A percentile compares a stretch with the other conserved stretches of the same genome.
Evolutionary conservation across 1,140 invertebrate genomes (phyloP).

Genomic region (Brachionus rotundiformis): DNA sequence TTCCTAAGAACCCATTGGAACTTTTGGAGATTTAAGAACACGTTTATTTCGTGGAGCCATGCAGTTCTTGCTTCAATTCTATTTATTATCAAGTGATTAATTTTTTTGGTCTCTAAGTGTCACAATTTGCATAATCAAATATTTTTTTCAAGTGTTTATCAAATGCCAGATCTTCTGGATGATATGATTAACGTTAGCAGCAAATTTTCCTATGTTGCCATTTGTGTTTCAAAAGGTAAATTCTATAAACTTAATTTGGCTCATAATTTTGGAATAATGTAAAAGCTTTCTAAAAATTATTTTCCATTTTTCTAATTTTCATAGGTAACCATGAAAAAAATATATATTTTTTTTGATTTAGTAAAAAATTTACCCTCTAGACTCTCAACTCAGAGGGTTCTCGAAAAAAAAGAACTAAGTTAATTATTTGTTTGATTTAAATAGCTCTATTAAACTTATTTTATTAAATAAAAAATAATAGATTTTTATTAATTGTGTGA

Average conservation of each 20-base stretch:
- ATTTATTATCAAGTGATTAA: background rate
- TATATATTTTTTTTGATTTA: background rate
- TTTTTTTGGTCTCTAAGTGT: background rate
- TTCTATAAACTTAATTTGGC: background rate
- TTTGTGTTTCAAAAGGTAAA: slow-evolving; percentile 46
- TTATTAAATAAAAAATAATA: no score
- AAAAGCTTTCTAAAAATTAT: background rate
- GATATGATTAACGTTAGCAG: slow-evolving; percentile 50
- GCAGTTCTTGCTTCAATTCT: slow-evolving; percentile 24
- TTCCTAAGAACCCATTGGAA: slow-evolving; percentile 40
- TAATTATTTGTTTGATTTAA: background rate
- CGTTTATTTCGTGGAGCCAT: slow-evolving; percentile 46
- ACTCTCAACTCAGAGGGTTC: background rate
- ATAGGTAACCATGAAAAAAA: background rate
- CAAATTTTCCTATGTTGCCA: slow-evolving; percentile 42
- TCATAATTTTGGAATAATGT: background rate
- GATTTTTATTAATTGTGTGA: no score
- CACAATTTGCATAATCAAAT: background rate
- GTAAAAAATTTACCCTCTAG: background rate
- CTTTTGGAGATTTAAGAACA: slow-evolving; percentile 50
- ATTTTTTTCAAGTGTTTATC: slow-evolving; percentile 27
- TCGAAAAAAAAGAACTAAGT: background rate
- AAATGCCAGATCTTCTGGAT: slow-evolving; percentile 12
- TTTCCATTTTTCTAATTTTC: slow-evolving; percentile 8
- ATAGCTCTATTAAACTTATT: background rate